Evolutionary conservation across 2,113 vertebrate genomes (phyloP).

Genomic region (Corythoichthys haematopterus): DNA sequence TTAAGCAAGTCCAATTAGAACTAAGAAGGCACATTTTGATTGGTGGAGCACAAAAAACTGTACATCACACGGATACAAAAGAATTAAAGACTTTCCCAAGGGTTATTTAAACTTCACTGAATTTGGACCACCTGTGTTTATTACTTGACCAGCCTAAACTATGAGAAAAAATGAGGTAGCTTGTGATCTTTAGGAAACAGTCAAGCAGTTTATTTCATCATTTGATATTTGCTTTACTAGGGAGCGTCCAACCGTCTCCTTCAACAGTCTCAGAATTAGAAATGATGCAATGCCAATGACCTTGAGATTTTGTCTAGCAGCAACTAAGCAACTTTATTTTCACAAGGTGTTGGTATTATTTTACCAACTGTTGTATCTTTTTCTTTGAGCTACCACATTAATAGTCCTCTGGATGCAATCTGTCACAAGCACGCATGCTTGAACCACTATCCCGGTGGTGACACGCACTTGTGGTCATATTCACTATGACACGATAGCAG

Average conservation of each 20-base stretch:
- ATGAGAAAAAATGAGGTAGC: neutral
- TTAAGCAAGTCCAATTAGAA: neutral
- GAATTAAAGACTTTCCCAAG: neutral
- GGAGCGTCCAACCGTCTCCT: neutral
- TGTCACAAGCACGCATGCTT: neutral
- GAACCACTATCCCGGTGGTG: slow-evolving; percentile 15
- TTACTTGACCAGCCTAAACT: neutral
- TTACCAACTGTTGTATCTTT: neutral
- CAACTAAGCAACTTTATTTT: neutral
- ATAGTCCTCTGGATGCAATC: slow-evolving; percentile 4
- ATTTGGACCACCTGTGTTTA: neutral
- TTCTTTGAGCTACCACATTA: slow-evolving; percentile 7
- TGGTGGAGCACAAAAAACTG: neutral
- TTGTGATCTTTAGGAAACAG: neutral
- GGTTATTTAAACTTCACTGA: neutral
- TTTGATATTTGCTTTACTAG: neutral
- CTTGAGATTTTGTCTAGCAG: neutral
- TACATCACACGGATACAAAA: neutral
- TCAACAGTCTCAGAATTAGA: neutral
- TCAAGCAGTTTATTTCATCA: neutral
- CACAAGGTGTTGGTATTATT: neutral
- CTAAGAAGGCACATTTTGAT: neutral
- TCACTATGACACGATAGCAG: slow-evolving; percentile 27
- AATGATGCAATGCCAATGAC: neutral
- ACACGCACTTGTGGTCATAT: slow-evolving; percentile 16